These are phyloP conservation scores for Dendronephthya gigantea DNA, from an alignment of 64 coral and sea anemone species.

Conservation along the genomic window DNA sequence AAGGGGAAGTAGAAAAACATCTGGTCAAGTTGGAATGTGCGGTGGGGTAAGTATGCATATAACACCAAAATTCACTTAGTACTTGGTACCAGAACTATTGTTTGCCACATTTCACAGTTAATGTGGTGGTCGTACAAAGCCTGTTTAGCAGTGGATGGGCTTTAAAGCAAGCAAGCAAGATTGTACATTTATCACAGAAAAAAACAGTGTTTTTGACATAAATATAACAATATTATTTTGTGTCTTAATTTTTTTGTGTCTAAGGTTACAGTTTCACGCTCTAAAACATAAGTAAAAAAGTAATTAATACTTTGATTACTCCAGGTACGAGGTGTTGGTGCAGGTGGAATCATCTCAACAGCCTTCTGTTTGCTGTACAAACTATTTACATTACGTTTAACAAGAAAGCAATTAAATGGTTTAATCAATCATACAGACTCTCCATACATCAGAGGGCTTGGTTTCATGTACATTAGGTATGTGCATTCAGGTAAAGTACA, in stretches of 20 bases:
- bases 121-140: too few species aligned
- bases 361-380: constrained; percentile 82
- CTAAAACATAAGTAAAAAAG: too few species aligned
- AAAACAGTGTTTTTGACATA: too few species aligned
- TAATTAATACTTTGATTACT: too few species aligned
- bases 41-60: constrained; percentile 70
- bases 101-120: too few species aligned
- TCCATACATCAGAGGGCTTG: constrained; percentile 71
- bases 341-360: constrained; percentile 84
- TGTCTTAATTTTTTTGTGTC: too few species aligned
- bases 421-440: constrained; percentile 79
- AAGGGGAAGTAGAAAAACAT: constrained; percentile 89
- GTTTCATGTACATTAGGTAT: constrained; percentile 97
- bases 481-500: constrained; percentile 22
- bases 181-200: too few species aligned
- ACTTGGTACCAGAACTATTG: too few species aligned
- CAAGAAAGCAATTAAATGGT: constrained; percentile 85
- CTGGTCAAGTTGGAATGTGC: constrained; percentile 98
- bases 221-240: too few species aligned
- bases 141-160: too few species aligned
- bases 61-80: not conserved
- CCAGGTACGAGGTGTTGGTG: constrained; percentile 88
- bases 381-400: constrained; percentile 73
- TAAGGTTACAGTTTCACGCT: too few species aligned
- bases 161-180: too few species aligned